Evolutionary conservation across 2,888 invertebrate species (phyloP).

Genomic region (Eudemis profundana): DNA sequence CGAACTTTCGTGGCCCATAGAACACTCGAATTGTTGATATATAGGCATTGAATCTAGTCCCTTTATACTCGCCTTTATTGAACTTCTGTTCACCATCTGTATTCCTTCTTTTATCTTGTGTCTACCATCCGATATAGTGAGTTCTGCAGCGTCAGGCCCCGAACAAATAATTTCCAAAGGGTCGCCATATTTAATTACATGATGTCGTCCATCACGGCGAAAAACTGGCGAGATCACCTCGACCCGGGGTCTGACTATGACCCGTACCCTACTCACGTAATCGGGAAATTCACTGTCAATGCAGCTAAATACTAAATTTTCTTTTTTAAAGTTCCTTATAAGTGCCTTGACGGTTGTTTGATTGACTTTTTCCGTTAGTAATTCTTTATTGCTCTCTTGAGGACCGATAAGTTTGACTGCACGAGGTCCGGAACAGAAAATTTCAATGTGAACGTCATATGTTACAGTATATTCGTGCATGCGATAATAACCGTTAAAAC

Average conservation of each 20-base stretch:
- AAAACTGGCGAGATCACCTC: neutral
- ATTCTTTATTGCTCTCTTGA: neutral
- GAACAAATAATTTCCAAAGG: neutral
- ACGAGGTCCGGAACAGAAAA: neutral
- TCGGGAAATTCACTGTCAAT: neutral
- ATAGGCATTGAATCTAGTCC: neutral
- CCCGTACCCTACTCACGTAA: no score
- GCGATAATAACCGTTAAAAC: neutral
- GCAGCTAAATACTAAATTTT: neutral
- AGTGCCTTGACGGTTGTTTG: neutral
- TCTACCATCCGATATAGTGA: neutral
- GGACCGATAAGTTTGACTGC: neutral
- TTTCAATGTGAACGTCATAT: neutral
- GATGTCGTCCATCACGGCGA: neutral
- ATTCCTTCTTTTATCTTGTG: neutral
- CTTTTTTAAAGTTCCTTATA: neutral
- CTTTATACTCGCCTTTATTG: neutral
- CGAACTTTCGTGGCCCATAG: neutral
- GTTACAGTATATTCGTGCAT: neutral
- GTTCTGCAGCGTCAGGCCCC: neutral
- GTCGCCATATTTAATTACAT: neutral
- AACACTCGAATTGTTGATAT: neutral
- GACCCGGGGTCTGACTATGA: no score
- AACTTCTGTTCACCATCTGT: neutral
- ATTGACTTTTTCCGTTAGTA: neutral